A percentile compares a stretch with the other conserved stretches of the same genome.
phyloP scores from a whole-genome alignment of 2,888 invertebrate species.

The Petrolisthes manimaculis region DNA sequence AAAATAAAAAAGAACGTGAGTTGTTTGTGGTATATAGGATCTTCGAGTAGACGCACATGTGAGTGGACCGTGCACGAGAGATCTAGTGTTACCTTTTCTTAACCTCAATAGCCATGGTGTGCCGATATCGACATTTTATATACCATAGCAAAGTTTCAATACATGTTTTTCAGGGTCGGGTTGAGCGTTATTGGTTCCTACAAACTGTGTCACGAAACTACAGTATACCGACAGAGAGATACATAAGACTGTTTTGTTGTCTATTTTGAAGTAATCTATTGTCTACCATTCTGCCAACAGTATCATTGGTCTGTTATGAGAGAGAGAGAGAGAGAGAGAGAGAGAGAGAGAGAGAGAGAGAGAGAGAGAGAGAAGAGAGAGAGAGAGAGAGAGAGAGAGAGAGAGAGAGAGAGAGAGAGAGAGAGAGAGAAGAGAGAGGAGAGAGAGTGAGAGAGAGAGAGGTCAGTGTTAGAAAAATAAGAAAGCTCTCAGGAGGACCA shows the following conservation, averaged over 20 bases:
- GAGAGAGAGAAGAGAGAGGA: background rate
- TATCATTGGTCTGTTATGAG: background rate
- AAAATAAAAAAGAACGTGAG: too few species aligned
- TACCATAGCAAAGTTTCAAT: too few species aligned
- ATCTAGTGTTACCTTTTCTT: background rate
- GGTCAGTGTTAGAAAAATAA: background rate
- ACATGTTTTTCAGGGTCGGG: too few species aligned
- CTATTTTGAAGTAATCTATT: too few species aligned
- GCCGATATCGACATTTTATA: too few species aligned
- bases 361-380: background rate
- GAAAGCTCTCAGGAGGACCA: background rate
- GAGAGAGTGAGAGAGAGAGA: background rate
- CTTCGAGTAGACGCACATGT: background rate
- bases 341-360: slow-evolving; percentile 1
- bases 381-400: slow-evolving; percentile 4
- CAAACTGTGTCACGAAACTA: too few species aligned
- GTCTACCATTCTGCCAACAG: too few species aligned
- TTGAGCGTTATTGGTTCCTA: too few species aligned
- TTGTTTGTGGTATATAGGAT: too few species aligned
- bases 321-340: slow-evolving; percentile 1
- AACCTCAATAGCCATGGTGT: too few species aligned
- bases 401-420: background rate
- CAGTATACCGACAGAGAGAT: too few species aligned
- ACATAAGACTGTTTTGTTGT: too few species aligned
- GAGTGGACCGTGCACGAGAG: background rate